Evolutionary conservation across 2,888 invertebrate species (phyloP).

Genomic region (Melinopterus prodromus): DNA sequence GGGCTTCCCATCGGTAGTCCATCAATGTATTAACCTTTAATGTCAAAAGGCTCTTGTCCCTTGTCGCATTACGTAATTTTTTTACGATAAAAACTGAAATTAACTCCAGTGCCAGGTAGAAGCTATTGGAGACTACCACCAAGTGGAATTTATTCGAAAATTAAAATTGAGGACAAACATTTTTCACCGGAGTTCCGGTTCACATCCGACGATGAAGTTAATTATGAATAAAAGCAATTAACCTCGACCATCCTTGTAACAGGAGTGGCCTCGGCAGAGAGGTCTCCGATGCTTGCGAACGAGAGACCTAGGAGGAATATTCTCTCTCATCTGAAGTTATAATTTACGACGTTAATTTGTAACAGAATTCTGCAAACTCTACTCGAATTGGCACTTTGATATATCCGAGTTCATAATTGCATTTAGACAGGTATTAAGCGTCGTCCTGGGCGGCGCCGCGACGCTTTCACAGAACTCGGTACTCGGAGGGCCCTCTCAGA

Average conservation of each 20-base stretch:
- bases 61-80: neutral
- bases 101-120: neutral
- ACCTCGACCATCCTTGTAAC: slow-evolving; percentile 44
- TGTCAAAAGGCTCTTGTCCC: neutral
- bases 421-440: slow-evolving; percentile 32
- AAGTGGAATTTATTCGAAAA: slow-evolving; percentile 9
- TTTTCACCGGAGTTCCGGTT: slow-evolving; percentile 23
- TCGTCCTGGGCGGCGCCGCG: slow-evolving; percentile 19
- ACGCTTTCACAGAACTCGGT: neutral
- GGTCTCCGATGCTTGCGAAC: neutral
- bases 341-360: slow-evolving; percentile 49
- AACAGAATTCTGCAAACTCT: slow-evolving; percentile 46
- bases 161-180: slow-evolving; percentile 1
- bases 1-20: too few relatives aligned
- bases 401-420: slow-evolving; percentile 47
- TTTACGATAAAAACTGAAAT: neutral
- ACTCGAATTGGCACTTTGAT: slow-evolving; percentile 47
- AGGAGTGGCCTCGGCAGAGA: slow-evolving; percentile 22
- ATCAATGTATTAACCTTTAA: too few relatives aligned
- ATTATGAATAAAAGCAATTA: slow-evolving; percentile 48
- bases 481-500: neutral
- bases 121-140: neutral
- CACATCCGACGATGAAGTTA: slow-evolving; percentile 35
- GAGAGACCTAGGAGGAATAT: slow-evolving; percentile 24
- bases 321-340: slow-evolving; percentile 43